phyloP scores from a whole-genome alignment of 2,888 invertebrate species.

The Diplazon laetatorius region DNA sequence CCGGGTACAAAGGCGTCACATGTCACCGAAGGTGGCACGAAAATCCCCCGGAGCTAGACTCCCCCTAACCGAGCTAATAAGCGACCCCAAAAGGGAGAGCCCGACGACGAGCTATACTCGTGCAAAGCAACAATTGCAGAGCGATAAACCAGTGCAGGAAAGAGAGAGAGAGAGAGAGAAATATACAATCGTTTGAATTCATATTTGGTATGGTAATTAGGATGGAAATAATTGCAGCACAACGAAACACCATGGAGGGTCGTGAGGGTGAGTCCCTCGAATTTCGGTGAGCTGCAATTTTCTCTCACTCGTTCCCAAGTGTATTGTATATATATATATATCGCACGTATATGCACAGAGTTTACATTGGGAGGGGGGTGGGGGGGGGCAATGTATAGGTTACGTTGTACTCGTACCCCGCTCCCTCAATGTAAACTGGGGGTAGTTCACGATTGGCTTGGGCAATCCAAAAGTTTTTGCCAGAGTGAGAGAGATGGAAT shows the following conservation, averaged over 20 bases:
- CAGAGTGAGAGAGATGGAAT: constrained; percentile 39
- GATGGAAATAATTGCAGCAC: constrained; percentile 77
- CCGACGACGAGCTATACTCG: constrained; percentile 70
- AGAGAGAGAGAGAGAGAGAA: no score
- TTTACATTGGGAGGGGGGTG: no score
- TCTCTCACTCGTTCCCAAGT: constrained; percentile 27
- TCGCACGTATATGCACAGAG: constrained; percentile 43
- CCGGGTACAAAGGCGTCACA: constrained; percentile 75
- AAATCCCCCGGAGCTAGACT: constrained; percentile 66
- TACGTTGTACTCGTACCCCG: constrained; percentile 11
- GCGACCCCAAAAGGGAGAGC: constrained; percentile 75
- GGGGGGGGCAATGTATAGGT: constrained; percentile 45
- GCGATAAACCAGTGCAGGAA: constrained; percentile 53
- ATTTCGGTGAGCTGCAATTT: constrained; percentile 46
- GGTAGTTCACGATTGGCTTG: constrained; percentile 48
- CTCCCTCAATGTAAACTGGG: constrained; percentile 22
- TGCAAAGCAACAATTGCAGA: constrained; percentile 48
- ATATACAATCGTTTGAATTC: constrained; percentile 81
- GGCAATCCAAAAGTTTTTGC: constrained; percentile 61
- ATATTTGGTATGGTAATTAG: constrained; percentile 81
- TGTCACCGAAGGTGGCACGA: constrained; percentile 71
- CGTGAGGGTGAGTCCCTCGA: constrained; percentile 54
- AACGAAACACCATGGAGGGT: constrained; percentile 65
- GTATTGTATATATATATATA: constrained; percentile 40
- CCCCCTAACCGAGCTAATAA: constrained; percentile 80